Conservation (phyloP, 2,113 vertebrate species). For the Arizona elegans region DNA sequence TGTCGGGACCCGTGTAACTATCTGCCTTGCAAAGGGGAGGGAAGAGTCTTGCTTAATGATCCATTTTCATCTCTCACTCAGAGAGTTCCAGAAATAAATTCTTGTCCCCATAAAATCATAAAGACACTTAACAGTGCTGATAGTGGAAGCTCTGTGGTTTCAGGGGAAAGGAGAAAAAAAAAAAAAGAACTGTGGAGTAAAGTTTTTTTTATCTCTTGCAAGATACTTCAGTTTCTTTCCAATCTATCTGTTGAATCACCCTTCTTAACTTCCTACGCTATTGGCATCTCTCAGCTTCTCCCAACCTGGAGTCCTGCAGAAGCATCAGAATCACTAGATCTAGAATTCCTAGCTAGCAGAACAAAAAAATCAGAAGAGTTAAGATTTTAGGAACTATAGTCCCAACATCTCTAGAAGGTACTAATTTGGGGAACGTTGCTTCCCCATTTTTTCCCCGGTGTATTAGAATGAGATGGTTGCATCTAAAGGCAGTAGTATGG, state of each 20-base stretch:
- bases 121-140: neutral
- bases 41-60: neutral
- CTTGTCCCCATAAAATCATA: constrained; percentile 1
- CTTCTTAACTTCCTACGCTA: neutral
- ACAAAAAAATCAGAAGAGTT: neutral
- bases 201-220: neutral
- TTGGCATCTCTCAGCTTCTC: neutral
- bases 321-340: neutral
- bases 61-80: neutral
- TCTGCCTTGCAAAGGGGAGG: neutral
- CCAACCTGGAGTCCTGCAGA: neutral
- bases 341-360: neutral
- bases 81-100: constrained; percentile 1
- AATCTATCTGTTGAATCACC: neutral
- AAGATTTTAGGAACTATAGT: neutral
- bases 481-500: neutral
- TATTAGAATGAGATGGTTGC: neutral
- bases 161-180: accelerated
- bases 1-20: neutral
- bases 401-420: neutral
- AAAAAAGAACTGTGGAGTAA: neutral
- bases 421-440: neutral
- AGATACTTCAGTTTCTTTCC: neutral
- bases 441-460: neutral
- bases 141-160: constrained; percentile 1